Base-by-base conservation (phyloP, 2,888 invertebrate genomes). In the Corbicula japonica region DNA sequence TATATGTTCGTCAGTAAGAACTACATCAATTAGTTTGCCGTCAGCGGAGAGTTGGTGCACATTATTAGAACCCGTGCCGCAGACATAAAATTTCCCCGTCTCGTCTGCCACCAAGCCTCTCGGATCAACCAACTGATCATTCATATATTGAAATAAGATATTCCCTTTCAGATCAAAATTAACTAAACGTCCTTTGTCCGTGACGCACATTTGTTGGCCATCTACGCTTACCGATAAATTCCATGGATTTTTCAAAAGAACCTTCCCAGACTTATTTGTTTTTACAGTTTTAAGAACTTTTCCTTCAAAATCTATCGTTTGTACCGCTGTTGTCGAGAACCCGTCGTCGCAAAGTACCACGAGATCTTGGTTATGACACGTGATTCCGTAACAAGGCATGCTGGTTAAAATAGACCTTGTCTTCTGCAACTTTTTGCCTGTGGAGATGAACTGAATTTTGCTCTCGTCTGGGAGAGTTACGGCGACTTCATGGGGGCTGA, bases 381-480 rank as follows among this genome's bases (percentile, higher is more conserved):
- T 69, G 4, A 83, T 77, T 1, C 79, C 83, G 46, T 80, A 83
- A 48, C 83, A 83, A 15, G 83, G 83, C 2, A 77, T 46, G 23
- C 50, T 63, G 26, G 83, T 83, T 18, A 83, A 58, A 48, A 83
- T 80, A 30, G 76, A 80, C n/a, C 79, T 65, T 10, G 69, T 69
- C n/a, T 63, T 26, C 30, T 76, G 70, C 28, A 77, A 34, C 28
- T 61, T 76, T 38, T 77, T 83, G 10, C 32, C 50, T 5, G 71
- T 63, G 28, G 83, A 76, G 10, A 80, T 60, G 35, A 83, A 54
- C 35, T 79, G 79, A 48, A 83, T 79, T 61, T 80, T 76, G 35
- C 75, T 79, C 50, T 83, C 83, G 30, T 83, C 83, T 32, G 83
- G 83, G n/a, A 83, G 60, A 1, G 83, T 52, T 32, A 83, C 68